Base-by-base conservation (phyloP, 2,888 invertebrate genomes). In the Fissipunctia ypsillon region DNA sequence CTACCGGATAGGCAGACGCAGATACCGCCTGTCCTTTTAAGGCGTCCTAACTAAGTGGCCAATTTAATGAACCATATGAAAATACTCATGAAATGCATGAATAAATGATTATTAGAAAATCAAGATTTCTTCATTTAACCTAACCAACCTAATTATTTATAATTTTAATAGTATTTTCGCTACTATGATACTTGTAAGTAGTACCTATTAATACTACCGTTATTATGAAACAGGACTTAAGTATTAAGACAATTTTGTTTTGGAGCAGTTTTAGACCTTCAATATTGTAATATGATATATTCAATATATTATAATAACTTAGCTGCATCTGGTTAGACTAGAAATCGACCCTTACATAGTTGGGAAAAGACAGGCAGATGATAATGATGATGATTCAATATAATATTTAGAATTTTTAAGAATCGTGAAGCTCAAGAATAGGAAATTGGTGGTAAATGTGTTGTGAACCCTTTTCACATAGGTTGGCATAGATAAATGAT, bases 51-150 rank as follows among this genome's bases (percentile, higher is more conserved):
- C 3, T n/a, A 9, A 3, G 16, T 54, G 25, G 9, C n/a, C n/a
- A 69, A 69, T 28, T 28, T n/a, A 69, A 28, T 48, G 28, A 50
- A 50, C 12, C 19, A 12, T 38, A 38, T 64, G 28, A 45, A 3
- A 59, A 59, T 22, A 7, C 9, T 10, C 22, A 28, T 69, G 10
- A 69, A 50, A 70, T 70, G 19, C n/a, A 69, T 69, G 12, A 19
- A n/a, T n/a, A 28, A n/a, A 41, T 14, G 10, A 71, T 72, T 43
- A 43, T n/a, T 67, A 5, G n/a, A 25, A 19, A 70, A 31, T 31
- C 28, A n/a, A 9, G 25, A 71, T 72, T 69, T 50, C 35, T 69
- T 10, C 14, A 69, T 22, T 28, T 19, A 28, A 70, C 28, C 38
- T 9, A 48, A 48, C 22, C 22, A 9, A 38, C 38, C 38, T 38